A percentile compares a stretch with the other conserved stretches of the same genome.
Evolutionary conservation across 2,797 vertebrate genomes (phyloP).

Genomic region (Eurystomus glaucurus): DNA sequence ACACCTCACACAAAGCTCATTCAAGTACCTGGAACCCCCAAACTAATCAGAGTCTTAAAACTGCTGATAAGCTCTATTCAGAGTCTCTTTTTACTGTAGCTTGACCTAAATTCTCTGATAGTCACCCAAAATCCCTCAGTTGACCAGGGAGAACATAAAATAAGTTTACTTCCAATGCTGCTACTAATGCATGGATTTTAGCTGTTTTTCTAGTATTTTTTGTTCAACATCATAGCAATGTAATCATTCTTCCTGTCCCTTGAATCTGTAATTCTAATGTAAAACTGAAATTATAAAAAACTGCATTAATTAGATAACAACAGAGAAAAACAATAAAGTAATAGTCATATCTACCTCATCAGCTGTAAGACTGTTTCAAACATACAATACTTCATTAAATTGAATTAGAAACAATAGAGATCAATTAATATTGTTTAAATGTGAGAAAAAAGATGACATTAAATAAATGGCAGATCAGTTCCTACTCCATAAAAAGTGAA

Average conservation of each 20-base stretch:
- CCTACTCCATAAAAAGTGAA: background rate
- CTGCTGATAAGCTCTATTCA: background rate
- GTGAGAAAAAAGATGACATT: constrained; percentile 5
- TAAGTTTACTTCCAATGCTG: background rate
- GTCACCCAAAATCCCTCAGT: background rate
- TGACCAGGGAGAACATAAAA: background rate
- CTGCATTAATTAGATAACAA: constrained; percentile 54
- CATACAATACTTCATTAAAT: constrained; percentile 48
- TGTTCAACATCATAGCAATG: constrained; percentile 15
- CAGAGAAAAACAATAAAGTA: background rate
- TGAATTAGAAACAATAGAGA: constrained; percentile 57
- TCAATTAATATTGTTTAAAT: constrained; percentile 68
- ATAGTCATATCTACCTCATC: constrained; percentile 40
- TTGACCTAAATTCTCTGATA: constrained; percentile 6
- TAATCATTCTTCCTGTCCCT: constrained; percentile 34
- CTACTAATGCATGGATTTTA: background rate
- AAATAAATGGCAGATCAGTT: constrained; percentile 42
- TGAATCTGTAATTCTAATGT: constrained; percentile 62
- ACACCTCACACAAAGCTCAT: background rate
- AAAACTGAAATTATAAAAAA: constrained; percentile 1
- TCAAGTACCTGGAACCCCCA: background rate
- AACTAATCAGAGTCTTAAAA: background rate
- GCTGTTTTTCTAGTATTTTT: constrained; percentile 18
- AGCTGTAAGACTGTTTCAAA: constrained; percentile 48
- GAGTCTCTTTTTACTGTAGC: background rate